phyloP scores from a whole-genome alignment of 1,140 invertebrate species.

The Cylas formicarius region DNA sequence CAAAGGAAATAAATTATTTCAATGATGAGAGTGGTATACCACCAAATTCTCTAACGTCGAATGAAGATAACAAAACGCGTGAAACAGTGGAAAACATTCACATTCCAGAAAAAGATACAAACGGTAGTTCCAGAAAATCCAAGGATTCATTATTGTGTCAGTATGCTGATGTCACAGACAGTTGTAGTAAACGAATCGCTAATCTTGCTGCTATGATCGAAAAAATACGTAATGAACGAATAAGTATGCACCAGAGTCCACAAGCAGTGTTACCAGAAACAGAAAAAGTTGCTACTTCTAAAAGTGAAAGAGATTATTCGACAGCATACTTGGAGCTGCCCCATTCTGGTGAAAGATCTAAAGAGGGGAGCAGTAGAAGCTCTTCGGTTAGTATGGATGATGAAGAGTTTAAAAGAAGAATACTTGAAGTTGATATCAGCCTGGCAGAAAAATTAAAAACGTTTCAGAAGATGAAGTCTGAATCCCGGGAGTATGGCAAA shows the following conservation, averaged over 20 bases:
- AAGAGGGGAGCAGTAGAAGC: constrained; percentile 8
- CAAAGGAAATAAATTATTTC: constrained; percentile 10
- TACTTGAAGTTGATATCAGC: constrained; percentile 31
- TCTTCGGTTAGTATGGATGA: constrained; percentile 22
- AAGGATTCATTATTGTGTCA: constrained; percentile 14
- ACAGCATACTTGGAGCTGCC: constrained; percentile 34
- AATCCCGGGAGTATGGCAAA: too few relatives aligned
- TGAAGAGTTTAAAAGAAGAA: constrained; percentile 23
- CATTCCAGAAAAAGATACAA: constrained; percentile 17
- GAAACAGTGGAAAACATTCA: background rate
- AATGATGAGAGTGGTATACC: constrained; percentile 8
- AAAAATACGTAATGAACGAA: constrained; percentile 49
- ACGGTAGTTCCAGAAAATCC: constrained; percentile 9
- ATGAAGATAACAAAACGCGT: background rate
- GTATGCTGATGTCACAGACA: constrained; percentile 46
- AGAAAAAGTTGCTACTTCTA: background rate
- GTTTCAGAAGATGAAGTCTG: constrained; percentile 12
- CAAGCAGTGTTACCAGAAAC: background rate
- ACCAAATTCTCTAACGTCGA: constrained; percentile 7
- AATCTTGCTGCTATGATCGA: constrained; percentile 48
- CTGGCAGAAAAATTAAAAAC: constrained; percentile 28
- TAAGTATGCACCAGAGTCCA: constrained; percentile 28
- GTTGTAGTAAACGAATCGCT: constrained; percentile 48
- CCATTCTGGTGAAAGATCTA: constrained; percentile 14
- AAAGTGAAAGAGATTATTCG: constrained; percentile 17